A percentile compares a stretch with the other conserved stretches of the same genome.
Conservation (phyloP, 2,797 vertebrate species). For the Enteromius treurensis region DNA sequence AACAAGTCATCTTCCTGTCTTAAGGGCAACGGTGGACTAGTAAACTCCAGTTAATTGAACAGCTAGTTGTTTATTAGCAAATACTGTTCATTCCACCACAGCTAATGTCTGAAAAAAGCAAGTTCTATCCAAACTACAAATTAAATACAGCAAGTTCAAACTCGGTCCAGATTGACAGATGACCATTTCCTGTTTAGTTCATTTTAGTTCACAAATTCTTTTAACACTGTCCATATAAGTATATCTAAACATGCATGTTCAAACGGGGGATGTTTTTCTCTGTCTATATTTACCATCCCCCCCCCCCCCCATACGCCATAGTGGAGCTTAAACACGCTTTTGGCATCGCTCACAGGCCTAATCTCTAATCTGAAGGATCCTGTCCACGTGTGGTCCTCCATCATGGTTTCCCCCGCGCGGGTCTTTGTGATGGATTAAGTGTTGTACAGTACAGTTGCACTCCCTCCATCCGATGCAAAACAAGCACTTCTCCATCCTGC, state of each 20-base stretch:
- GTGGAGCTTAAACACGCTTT: slow-evolving; percentile 59
- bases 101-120: slow-evolving; percentile 48
- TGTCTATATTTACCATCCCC: slow-evolving; percentile 4
- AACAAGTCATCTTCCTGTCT: slow-evolving; percentile 29
- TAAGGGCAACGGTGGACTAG: background rate
- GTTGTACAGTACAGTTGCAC: slow-evolving; percentile 19
- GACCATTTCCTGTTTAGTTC: slow-evolving; percentile 60
- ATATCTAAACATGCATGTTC: background rate
- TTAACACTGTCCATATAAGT: slow-evolving; percentile 41
- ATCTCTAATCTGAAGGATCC: slow-evolving; percentile 67
- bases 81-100: slow-evolving; percentile 18
- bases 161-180: slow-evolving; percentile 44
- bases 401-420: slow-evolving; percentile 11
- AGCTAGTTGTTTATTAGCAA: slow-evolving; percentile 38
- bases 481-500: background rate
- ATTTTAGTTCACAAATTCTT: slow-evolving; percentile 13
- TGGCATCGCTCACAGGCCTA: slow-evolving; percentile 67
- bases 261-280: background rate
- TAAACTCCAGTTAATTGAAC: slow-evolving; percentile 38
- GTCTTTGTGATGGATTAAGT: slow-evolving; percentile 53
- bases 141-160: slow-evolving; percentile 48
- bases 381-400: slow-evolving; percentile 66
- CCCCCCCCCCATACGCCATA: slow-evolving; percentile 9
- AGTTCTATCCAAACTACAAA: background rate
- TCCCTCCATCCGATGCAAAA: slow-evolving; percentile 19